Percentiles rank a stretch among this genome's conserved stretches.
Conservation (phyloP, 2,113 vertebrate genomes). For the Oncorhynchus keta region DNA sequence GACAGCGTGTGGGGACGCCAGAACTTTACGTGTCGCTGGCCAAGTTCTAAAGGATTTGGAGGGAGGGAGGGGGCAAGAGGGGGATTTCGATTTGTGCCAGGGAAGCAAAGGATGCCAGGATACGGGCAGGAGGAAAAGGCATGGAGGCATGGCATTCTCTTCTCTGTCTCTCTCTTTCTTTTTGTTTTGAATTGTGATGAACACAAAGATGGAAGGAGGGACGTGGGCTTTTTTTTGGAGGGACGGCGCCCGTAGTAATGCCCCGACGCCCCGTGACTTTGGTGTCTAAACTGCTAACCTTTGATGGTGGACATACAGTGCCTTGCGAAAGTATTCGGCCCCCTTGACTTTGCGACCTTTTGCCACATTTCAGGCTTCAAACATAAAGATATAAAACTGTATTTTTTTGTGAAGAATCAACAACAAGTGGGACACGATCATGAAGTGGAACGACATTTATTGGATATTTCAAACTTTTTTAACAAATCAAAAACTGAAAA, state of each 20-base stretch:
- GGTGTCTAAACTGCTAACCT: slow-evolving; percentile 65
- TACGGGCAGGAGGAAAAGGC: slow-evolving; percentile 65
- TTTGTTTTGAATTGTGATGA: slow-evolving; percentile 12
- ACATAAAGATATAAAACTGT: too few species aligned
- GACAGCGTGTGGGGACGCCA: slow-evolving; percentile 68
- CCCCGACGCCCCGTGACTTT: slow-evolving; percentile 51
- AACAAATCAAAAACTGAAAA: too few species aligned
- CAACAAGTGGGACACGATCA: too few species aligned
- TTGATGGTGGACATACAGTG: slow-evolving; percentile 44
- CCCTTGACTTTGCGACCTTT: too few species aligned
- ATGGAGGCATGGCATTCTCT: slow-evolving; percentile 7
- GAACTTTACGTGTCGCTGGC: slow-evolving; percentile 80
- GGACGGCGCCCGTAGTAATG: slow-evolving; percentile 54
- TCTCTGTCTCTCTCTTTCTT: slow-evolving; percentile 25
- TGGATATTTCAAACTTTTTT: too few species aligned
- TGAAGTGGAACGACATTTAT: too few species aligned
- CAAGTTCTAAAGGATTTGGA: slow-evolving; percentile 65
- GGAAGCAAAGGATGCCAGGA: slow-evolving; percentile 72
- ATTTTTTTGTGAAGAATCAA: too few species aligned
- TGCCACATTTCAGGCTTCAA: too few species aligned
- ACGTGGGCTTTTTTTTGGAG: slow-evolving; percentile 5
- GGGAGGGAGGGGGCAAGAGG: slow-evolving; percentile 9
- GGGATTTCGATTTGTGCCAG: slow-evolving; percentile 67
- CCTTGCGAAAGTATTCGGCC: too few species aligned
- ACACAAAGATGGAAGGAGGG: slow-evolving; percentile 4